Evolutionary conservation across 2,888 invertebrate genomes (phyloP), one percentile per base, ranked within the genome.

Genomic region (Agrochola litura): DNA sequence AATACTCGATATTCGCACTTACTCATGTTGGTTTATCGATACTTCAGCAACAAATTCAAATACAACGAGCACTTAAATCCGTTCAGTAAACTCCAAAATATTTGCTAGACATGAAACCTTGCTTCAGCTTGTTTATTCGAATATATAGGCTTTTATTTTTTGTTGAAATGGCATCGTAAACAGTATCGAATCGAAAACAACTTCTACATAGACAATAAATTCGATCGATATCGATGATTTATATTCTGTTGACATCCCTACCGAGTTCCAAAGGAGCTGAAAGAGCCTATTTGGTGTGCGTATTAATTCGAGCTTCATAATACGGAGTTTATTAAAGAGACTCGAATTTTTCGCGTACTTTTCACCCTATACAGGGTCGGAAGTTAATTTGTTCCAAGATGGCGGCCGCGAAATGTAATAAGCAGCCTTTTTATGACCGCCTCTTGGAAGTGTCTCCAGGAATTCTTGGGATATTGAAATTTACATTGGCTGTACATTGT

Each of bases 291-390:
- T 89, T 88, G 86, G 83, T 83, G 89, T 89, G 89, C 87, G 90
- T 90, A 92, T 92, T 93, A 94, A 94, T 93, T 92, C 90, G 89
- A 91, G 88, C 89, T 90, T 89, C 88, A 92, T 92, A 93, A 93
- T 91, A 86, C 89, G 89, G 87, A 88, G 92, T 92, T 94, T 94
- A 95, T 94, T 94, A 94, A 93, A 92, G 91, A 90, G 91, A 91
- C 91, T 90, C 89, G 91, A 92, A 92, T 91, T 93, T 93, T 91
- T 91, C 90, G 83, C 91, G 89, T 88, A 88, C 90, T 90, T 90
- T 90, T 89, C 88, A 88, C 90, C 84, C 86, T 86, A 84, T 78
- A 84, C 79, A 70, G 74, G 82, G 84, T 83, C 79, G 89, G 84
- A 89, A 92, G 91, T 92, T 92, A 92, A 93, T 92, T 90, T 87